Evolutionary conservation across 2,888 invertebrate genomes (phyloP).

Genomic region (Cecidostiba fungosa): DNA sequence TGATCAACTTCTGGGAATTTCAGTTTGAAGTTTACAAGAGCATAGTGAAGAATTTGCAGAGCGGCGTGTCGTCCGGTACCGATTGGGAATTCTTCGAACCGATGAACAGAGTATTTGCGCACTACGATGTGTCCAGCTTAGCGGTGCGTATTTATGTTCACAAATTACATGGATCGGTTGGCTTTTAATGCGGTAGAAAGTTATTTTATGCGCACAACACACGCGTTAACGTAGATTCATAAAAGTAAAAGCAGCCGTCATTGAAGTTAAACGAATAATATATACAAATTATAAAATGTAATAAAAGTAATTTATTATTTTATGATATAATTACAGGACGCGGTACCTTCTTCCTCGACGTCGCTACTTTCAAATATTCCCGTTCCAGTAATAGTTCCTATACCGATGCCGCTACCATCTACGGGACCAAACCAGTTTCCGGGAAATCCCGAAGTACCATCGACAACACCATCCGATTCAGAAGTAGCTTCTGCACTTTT

Average conservation of each 20-base stretch:
- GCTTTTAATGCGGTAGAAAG: not conserved
- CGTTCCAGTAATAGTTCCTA: not conserved
- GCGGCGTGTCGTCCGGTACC: not conserved
- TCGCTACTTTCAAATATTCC: not conserved
- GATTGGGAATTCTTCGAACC: conserved; percentile 49
- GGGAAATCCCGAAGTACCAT: too few species aligned
- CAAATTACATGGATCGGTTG: not conserved
- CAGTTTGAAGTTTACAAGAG: conserved; percentile 31
- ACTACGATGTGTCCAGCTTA: not conserved
- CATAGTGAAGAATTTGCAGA: conserved; percentile 9
- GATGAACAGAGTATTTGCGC: conserved; percentile 37
- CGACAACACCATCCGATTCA: too few species aligned
- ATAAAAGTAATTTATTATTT: too few species aligned
- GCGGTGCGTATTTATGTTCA: conserved; percentile 26
- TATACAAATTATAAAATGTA: too few species aligned
- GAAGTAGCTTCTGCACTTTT: too few species aligned
- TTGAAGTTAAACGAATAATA: too few species aligned
- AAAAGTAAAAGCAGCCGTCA: too few species aligned
- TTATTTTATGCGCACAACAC: not conserved
- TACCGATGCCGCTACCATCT: not conserved
- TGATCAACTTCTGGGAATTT: conserved; percentile 43
- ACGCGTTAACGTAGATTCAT: too few species aligned
- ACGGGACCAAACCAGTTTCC: not conserved
- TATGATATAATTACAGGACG: not conserved
- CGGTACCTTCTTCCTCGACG: not conserved